A percentile compares a stretch with the other conserved stretches of the same genome.
Evolutionary conservation across 2,797 vertebrate species (phyloP).

Genomic region (Sorex maritimensis): DNA sequence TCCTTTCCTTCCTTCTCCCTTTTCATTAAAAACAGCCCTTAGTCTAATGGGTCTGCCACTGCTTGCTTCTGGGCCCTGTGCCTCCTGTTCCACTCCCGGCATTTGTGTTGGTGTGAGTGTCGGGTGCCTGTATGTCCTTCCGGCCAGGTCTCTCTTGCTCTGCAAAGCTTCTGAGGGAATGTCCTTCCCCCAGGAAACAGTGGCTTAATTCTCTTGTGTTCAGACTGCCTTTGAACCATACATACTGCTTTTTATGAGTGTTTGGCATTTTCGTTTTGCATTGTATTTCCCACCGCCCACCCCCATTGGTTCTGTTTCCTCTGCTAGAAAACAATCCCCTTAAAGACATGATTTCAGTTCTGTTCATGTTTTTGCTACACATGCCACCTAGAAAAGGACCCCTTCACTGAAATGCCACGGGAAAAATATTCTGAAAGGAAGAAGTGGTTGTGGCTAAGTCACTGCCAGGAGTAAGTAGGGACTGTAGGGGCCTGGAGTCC

Average conservation of each 20-base stretch:
- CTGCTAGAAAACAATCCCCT: background rate
- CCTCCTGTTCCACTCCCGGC: background rate
- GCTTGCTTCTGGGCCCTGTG: background rate
- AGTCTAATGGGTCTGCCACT: background rate
- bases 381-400: background rate
- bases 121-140: background rate
- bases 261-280: constrained; percentile 26
- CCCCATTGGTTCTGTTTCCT: background rate
- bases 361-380: background rate
- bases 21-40: background rate
- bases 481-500: rapidly evolving
- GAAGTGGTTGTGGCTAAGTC: background rate
- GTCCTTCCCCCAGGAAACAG: background rate
- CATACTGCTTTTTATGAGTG: constrained; percentile 17
- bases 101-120: too few relatives aligned
- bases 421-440: constrained; percentile 24
- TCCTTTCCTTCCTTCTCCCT: background rate
- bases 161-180: background rate
- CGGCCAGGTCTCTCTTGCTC: background rate
- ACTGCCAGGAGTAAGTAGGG: background rate
- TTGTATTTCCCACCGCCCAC: background rate
- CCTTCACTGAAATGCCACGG: background rate
- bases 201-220: constrained; percentile 18
- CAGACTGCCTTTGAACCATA: background rate
- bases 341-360: constrained; percentile 39